Base-by-base conservation (phyloP, 2,888 invertebrate species). In the Meiosimyza decipiens region DNA sequence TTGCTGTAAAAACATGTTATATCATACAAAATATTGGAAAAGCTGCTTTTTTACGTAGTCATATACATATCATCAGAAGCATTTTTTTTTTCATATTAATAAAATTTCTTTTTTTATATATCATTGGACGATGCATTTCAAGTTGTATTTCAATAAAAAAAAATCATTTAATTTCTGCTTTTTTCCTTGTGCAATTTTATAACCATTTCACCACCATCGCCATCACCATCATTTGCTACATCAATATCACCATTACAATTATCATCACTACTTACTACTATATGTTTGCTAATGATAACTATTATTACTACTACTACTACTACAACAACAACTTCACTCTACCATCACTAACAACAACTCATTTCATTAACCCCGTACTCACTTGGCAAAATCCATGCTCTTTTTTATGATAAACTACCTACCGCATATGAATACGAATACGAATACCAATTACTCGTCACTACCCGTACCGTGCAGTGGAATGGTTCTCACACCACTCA, bases 401-500 rank as follows among this genome's bases (percentile, higher is more conserved):
- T 40, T 40, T 40, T 40, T 40, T 40, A 40, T 40, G 40, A 40
- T 40, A 40, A 40, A 40, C 40, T 40, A 40, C 40, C 40, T 40
- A 40, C 40, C 40, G 40, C 40, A 40, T 40, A 40, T 40, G 40
- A 40, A 15, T 55, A 65, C 71, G 22, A 22, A 28, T 28, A 57
- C 57, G 66, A 33, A 50, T 50, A 50, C 70, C 57, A 22, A 22
- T 64, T 63, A 49, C 47, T 64, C 7, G 62, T n/a, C 15, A 77
- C 72, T 59, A 74, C 73, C 72, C 51, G 40, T 40, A 40, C 40
- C 79, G 80, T 80, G 83, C 81, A 85, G 85, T 82, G 86, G 86
- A 83, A 81, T 85, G 85, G 85, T 85, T 79, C 83, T 85, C 78
- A 82, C 85, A 79, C 85, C 85, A 82, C 86, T 85, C 79, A 85